A percentile compares a stretch with the other conserved stretches of the same genome.
Evolutionary conservation across 2,797 vertebrate species (phyloP).

Genomic region (Brachymystax lenok): DNA sequence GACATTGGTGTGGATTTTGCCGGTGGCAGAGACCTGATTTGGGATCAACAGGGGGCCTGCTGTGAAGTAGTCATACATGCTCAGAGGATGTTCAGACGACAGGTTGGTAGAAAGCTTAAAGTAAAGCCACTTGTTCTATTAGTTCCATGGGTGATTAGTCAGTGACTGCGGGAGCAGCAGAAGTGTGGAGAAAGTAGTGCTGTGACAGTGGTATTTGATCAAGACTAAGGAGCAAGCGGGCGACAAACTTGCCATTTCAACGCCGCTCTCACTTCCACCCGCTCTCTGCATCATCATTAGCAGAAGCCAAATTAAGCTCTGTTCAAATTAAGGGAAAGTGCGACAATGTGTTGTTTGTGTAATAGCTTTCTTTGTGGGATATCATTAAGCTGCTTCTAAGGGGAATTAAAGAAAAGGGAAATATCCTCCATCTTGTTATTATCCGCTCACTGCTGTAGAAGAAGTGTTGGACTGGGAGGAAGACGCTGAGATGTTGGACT

Average conservation of each 20-base stretch:
- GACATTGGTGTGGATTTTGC: background rate
- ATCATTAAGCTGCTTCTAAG: conserved; percentile 48
- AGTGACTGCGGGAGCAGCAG: background rate
- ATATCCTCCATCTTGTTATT: conserved; percentile 33
- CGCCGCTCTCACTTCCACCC: conserved; percentile 26
- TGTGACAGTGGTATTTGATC: conserved; percentile 10
- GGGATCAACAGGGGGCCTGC: background rate
- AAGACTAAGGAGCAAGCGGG: conserved; percentile 8
- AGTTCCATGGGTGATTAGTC: conserved; percentile 1
- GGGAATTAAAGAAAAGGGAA: conserved; percentile 36
- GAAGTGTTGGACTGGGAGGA: background rate
- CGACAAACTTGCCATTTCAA: conserved; percentile 10
- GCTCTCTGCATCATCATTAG: conserved; percentile 47
- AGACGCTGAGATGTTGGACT: background rate
- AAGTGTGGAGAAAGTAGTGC: background rate
- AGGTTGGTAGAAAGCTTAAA: background rate
- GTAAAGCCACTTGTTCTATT: background rate
- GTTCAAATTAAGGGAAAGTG: conserved; percentile 46
- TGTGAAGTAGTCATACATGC: no score
- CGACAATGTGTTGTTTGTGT: conserved; percentile 37
- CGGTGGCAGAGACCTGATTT: conserved; percentile 2
- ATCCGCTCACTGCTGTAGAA: background rate
- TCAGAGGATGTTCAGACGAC: background rate
- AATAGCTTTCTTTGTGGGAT: conserved; percentile 37
- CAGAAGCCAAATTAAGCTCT: conserved; percentile 28